Evolutionary conservation across 1,140 invertebrate species (phyloP).

Genomic region (Drosophila lowei): DNA sequence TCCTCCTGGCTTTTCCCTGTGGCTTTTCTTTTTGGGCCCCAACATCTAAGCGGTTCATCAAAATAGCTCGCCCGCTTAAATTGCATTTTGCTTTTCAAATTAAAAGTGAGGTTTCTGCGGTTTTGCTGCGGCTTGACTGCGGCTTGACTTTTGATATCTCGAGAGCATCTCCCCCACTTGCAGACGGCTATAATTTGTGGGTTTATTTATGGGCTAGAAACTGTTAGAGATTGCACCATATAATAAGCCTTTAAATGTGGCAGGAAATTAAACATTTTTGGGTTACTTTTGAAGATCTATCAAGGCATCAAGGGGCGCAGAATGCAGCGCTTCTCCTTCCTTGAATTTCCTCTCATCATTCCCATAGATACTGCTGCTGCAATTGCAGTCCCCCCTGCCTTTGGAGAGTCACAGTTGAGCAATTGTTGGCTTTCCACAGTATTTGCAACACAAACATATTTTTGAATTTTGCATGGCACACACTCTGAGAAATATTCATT

Average conservation of each 20-base stretch:
- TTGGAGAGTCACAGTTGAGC: constrained; percentile 5
- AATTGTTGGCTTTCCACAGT: constrained; percentile 20
- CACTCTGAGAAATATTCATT: constrained; percentile 37
- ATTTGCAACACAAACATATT: constrained; percentile 10
- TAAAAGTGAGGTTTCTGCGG: constrained; percentile 53
- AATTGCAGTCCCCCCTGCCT: not conserved
- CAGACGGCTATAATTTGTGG: constrained; percentile 1
- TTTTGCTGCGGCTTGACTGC: constrained; percentile 26
- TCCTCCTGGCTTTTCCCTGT: constrained; percentile 3
- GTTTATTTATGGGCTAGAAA: not conserved
- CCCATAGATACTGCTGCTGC: too few species aligned
- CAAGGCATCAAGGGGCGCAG: too few species aligned
- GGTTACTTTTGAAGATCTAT: too few species aligned
- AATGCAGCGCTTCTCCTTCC: too few species aligned
- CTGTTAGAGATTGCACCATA: not conserved
- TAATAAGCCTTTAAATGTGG: too few species aligned
- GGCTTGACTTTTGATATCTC: constrained; percentile 27
- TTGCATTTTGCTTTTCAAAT: constrained; percentile 70
- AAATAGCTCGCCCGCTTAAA: constrained; percentile 54
- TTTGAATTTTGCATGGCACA: constrained; percentile 36
- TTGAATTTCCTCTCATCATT: too few species aligned
- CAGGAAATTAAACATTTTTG: too few species aligned
- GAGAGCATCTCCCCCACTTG: constrained; percentile 3
- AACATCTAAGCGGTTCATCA: constrained; percentile 67
- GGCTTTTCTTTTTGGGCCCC: constrained; percentile 21